A percentile compares a stretch with the other conserved stretches of the same genome.
Conservation (phyloP, 2,888 invertebrate genomes). For the Caenorhabditis sp. region DNA sequence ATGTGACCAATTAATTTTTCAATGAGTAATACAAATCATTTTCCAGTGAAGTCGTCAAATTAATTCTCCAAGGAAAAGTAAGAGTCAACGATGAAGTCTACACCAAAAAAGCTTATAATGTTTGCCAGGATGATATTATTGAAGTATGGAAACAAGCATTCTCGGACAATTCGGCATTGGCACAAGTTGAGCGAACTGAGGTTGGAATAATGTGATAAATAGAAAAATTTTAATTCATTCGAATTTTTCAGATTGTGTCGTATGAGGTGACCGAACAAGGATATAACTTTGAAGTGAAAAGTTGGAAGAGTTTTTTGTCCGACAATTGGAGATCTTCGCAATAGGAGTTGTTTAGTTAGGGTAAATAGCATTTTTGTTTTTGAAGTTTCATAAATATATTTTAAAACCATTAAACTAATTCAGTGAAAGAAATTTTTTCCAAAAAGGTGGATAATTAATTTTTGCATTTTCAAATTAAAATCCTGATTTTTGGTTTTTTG, state of each 20-base stretch:
- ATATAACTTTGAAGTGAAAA: constrained; percentile 60
- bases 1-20: too few species aligned
- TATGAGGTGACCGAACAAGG: constrained; percentile 57
- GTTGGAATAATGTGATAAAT: constrained; percentile 8
- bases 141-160: constrained; percentile 56
- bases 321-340: constrained; percentile 54
- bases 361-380: too few species aligned
- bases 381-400: too few species aligned
- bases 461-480: too few species aligned
- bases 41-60: constrained; percentile 58
- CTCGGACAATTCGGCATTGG: constrained; percentile 55
- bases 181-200: constrained; percentile 53
- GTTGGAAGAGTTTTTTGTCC: constrained; percentile 56
- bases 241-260: constrained; percentile 40
- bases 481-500: too few species aligned
- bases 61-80: constrained; percentile 55
- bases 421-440: too few species aligned
- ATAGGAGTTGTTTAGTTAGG: background rate
- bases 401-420: too few species aligned
- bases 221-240: background rate
- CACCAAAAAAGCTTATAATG: constrained; percentile 63
- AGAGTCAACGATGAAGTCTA: constrained; percentile 60
- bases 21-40: too few species aligned
- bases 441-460: too few species aligned
- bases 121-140: constrained; percentile 54